These are phyloP conservation scores for Polyommatus iphigenia DNA, from an alignment of 2,888 invertebrate species.

Conservation along the genomic window DNA sequence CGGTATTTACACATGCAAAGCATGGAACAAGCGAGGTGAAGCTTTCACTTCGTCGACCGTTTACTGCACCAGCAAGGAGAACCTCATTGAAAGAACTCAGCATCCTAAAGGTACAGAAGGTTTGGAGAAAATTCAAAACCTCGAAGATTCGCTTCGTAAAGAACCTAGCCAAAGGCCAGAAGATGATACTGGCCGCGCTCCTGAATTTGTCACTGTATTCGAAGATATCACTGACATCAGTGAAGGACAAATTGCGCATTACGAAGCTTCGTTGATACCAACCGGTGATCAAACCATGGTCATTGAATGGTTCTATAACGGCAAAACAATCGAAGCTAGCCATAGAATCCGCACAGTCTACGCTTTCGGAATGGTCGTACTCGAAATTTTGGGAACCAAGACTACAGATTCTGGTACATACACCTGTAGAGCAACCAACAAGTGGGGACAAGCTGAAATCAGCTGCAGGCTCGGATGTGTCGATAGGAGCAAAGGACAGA, in stretches of 20 bases:
- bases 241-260: constrained; percentile 98
- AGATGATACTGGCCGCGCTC: constrained; percentile 90
- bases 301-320: constrained; percentile 98
- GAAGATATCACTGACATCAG: constrained; percentile 89
- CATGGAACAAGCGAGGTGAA: constrained; percentile 92
- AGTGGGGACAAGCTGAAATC: constrained; percentile 93
- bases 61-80: constrained; percentile 89
- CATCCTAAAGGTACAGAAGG: constrained; percentile 98
- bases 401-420: constrained; percentile 95
- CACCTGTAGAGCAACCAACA: constrained; percentile 93
- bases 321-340: constrained; percentile 91
- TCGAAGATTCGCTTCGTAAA: constrained; percentile 91
- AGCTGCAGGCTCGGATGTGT: constrained; percentile 90
- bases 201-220: constrained; percentile 93
- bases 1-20: constrained; percentile 96
- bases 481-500: constrained; percentile 91
- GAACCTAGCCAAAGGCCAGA: constrained; percentile 85
- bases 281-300: constrained; percentile 96
- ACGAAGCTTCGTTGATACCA: constrained; percentile 97
- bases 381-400: constrained; percentile 97
- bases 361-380: constrained; percentile 98
- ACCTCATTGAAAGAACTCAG: constrained; percentile 92
- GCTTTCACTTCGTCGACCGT: constrained; percentile 95
- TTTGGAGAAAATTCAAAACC: constrained; percentile 92
- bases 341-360: constrained; percentile 95